Evolutionary conservation across 2,113 vertebrate genomes (phyloP), one percentile per base, ranked within the genome.

Genomic region (Romanogobio albipinnatus): DNA sequence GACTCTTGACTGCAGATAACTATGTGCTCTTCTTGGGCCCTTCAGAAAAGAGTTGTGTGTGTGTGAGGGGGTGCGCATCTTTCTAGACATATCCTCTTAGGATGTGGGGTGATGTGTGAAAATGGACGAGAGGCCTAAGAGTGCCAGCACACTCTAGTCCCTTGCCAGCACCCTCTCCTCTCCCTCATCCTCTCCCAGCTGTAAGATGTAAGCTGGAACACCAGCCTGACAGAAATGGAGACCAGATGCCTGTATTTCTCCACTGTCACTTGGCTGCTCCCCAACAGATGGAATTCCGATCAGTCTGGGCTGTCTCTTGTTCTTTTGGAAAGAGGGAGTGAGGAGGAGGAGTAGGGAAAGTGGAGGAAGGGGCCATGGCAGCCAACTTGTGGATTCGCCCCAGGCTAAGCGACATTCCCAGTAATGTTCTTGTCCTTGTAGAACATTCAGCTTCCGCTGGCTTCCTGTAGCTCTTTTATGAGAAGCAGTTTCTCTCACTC

Each of bases 391-490:
- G 97, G 96, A 96, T 95, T 93, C 89, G 93, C 96, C 92, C 90
- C 90, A 90, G 96, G 95, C 96, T 97, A 95, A 98, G 97, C 97
- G 97, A 98, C 97, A 98, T 98, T 99, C 97, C 95, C 96, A 96
- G 96, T 98, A 99, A 99, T 99, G 97, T 98, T 99, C 96, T 86
- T 96, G 96, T 97, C 96, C 96, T 97, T 97, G 97, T 99, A 97
- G 96, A 99, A 98, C 97, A 99, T 97, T 97, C 96, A 96, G 96
- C 97, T 97, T 98, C 97, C 95, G 96, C 94, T 95, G 94, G 94
- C 96, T 96, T 97, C 96, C 97, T 97, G 93, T 95, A 97, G 95
- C 94, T 95, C 96, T 97, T 97, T 98, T 97, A 98, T 97, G 97
- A 97, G 96, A 96, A 98, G 96, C 94, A 96, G 97, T 98, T 98